phyloP scores from a whole-genome alignment of 2,797 vertebrate species.

The Enteromius thamalakanensis region DNA sequence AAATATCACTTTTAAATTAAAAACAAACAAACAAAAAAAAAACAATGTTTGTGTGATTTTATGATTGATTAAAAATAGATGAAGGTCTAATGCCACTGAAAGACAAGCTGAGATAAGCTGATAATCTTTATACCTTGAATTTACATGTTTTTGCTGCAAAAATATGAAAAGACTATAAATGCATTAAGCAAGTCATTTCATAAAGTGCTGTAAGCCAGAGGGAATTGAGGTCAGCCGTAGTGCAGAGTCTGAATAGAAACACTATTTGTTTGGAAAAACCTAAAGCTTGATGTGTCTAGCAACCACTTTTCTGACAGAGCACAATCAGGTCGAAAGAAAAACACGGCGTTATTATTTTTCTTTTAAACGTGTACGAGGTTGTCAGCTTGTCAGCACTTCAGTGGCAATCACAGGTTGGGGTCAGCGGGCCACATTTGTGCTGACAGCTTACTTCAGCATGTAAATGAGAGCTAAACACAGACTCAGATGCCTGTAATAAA shows the following conservation, averaged over 20 bases:
- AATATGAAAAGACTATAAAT: conserved; percentile 29
- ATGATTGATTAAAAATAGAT: not conserved
- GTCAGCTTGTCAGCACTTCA: conserved; percentile 74
- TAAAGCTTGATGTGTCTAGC: conserved; percentile 38
- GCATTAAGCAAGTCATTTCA: not conserved
- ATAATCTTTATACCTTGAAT: not conserved
- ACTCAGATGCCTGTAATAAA: conserved; percentile 69
- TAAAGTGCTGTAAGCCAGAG: not conserved
- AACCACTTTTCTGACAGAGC: conserved; percentile 61
- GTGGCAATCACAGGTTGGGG: conserved; percentile 72
- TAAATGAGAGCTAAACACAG: conserved; percentile 76
- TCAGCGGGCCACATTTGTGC: conserved; percentile 69
- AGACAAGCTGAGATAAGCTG: not conserved
- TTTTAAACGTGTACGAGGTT: conserved; percentile 55
- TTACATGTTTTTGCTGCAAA: not conserved
- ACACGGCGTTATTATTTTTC: conserved; percentile 55
- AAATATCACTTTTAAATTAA: no score
- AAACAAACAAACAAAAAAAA: no score
- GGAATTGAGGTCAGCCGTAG: conserved; percentile 34
- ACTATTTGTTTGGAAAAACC: conserved; percentile 26
- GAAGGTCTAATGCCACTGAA: not conserved
- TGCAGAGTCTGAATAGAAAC: conserved; percentile 23
- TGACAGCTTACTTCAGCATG: conserved; percentile 74
- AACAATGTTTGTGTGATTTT: not conserved
- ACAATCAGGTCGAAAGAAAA: conserved; percentile 58